Evolutionary conservation across 2,113 vertebrate species (phyloP).

Genomic region (Pelvicachromis taeniatus): DNA sequence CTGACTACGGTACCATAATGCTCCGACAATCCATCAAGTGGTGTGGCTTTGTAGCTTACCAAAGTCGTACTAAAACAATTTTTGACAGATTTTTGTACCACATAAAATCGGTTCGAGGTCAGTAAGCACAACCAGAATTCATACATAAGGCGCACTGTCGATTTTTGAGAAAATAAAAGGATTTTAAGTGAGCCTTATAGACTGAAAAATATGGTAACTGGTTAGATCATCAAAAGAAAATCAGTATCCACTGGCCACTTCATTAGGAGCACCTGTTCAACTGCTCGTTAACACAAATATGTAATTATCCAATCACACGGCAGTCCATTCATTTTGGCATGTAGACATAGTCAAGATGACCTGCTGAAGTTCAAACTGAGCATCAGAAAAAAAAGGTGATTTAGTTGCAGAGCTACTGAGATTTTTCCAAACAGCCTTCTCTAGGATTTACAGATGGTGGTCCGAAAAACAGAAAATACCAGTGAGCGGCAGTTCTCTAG

Average conservation of each 20-base stretch:
- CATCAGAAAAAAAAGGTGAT: background rate
- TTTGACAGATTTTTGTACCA: too few relatives aligned
- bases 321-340: background rate
- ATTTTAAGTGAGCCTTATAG: too few relatives aligned
- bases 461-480: background rate
- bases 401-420: background rate
- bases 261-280: background rate
- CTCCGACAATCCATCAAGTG: too few relatives aligned
- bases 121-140: too few relatives aligned
- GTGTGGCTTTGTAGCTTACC: too few relatives aligned
- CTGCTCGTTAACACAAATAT: background rate
- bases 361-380: background rate
- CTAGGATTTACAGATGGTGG: background rate
- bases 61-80: too few relatives aligned
- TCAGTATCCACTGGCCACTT: background rate
- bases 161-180: too few relatives aligned
- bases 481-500: background rate
- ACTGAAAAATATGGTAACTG: background rate
- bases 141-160: too few relatives aligned
- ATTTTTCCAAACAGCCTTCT: background rate
- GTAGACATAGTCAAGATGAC: background rate
- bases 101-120: too few relatives aligned
- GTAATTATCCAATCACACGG: background rate
- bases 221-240: background rate
- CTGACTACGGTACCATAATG: too few relatives aligned